These are phyloP conservation scores for Leptopilina syphax DNA, from an alignment of 2,888 invertebrate species.

Conservation along the genomic window DNA sequence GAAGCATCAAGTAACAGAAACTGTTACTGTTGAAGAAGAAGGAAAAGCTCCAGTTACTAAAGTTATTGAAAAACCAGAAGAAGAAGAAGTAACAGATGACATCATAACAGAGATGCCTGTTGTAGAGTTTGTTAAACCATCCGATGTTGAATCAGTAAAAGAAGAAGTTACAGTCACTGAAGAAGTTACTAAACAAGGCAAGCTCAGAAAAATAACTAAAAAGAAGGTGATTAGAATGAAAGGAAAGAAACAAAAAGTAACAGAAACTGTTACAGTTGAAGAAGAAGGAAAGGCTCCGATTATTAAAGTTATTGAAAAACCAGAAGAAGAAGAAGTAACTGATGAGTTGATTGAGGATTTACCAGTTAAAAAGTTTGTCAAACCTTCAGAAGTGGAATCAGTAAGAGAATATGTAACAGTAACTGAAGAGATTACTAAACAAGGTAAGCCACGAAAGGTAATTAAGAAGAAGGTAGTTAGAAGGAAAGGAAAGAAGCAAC, in stretches of 20 bases:
- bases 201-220: constrained; percentile 66
- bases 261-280: constrained; percentile 46
- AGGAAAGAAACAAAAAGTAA: constrained; percentile 64
- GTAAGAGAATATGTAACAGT: constrained; percentile 46
- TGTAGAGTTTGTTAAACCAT: constrained; percentile 73
- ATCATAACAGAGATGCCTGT: constrained; percentile 73
- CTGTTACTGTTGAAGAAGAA: constrained; percentile 47
- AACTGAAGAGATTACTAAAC: too few species aligned
- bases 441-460: constrained; percentile 37
- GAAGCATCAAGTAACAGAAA: constrained; percentile 43
- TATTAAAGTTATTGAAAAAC: constrained; percentile 68
- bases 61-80: constrained; percentile 74
- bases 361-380: constrained; percentile 71
- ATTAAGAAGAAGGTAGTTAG: constrained; percentile 51
- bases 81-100: constrained; percentile 65
- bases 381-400: constrained; percentile 69
- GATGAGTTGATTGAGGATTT: constrained; percentile 49
- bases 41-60: constrained; percentile 61
- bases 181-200: constrained; percentile 64
- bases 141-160: constrained; percentile 63
- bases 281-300: constrained; percentile 71
- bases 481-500: constrained; percentile 46
- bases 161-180: constrained; percentile 64
- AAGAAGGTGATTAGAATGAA: constrained; percentile 73
- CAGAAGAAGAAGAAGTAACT: constrained; percentile 61